Evolutionary conservation across 2,888 invertebrate species (phyloP), one percentile per base, ranked within the genome.

Genomic region (Aplocera efformata): DNA sequence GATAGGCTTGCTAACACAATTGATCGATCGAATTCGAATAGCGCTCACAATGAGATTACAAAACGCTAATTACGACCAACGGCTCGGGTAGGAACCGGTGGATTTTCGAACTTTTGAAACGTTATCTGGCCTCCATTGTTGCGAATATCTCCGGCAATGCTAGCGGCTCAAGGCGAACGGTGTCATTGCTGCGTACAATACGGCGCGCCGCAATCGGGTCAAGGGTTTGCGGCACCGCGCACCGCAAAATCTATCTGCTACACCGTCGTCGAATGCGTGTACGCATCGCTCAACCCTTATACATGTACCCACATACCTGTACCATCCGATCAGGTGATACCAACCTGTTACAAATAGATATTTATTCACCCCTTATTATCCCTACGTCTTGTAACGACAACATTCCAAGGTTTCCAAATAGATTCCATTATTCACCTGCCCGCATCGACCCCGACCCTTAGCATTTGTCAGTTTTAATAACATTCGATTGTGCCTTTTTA

Each of bases 101-200:
- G 75, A 83, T 88, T 84, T 85, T 86, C 77, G 72, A 81, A 84
- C 83, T 84, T 85, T 86, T 86, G 84, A 78, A 88, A 88, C 72
- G 82, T 83, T 86, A 88, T 88, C 88, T 86, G 84, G 84, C 84
- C 84, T 85, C 86, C 78, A 88, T 88, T 88, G 88, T 88, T 88
- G 88, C 86, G 79, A 85, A 86, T 88, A 88, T 86, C 86, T 86
- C 85, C 83, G 84, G 80, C 85, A 83, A 81, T 85, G 86, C 81
- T 84, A 83, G 76, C 83, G 76, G 76, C 85, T 85, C 86, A 86
- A 86, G 88, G 88, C 84, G 79, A 88, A 62, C 80, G 79, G 85
- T 88, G 85, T 84, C 88, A 85, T 82, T 85, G 85, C 88, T 85
- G 85, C 79, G 83, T 82, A 81, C 82, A 79, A 79, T 82, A 79